Evolutionary conservation across 1,140 invertebrate genomes (phyloP), one percentile per base, ranked within the genome.

Genomic region (Glomeris maerens): DNA sequence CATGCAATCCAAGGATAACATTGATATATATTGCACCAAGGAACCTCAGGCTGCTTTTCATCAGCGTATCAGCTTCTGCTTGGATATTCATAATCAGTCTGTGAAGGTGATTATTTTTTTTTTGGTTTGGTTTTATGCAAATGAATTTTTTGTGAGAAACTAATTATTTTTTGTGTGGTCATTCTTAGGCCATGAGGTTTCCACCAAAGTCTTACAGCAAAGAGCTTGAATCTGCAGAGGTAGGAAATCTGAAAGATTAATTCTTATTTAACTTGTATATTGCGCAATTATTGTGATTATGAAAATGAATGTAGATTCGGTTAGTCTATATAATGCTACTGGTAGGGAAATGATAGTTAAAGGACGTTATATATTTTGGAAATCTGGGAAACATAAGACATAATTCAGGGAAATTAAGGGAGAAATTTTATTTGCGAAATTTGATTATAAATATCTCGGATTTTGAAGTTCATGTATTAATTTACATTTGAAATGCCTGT

Each of bases 201-300:
- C 95, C 96, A 27, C 93, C 94, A 1, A 98, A 98, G 65, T 92
- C 91, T 0, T 98, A 98, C 72, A 92, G 93, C 2, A 95, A 96
- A 65, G 93, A 98, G 66, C 71, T 98, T 36, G 94, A 98, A 65
- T 95, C 91, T 56, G 93, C 93, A 27, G 92, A 98, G 64, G 74
- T 72, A 62, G 60, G 58, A 10, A 10, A 42, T 42, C 25, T 7
- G 5, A 21, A 17, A 42, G 38, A 31, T 45, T 26, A 31, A 21
- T 29, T 10, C n/a, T n/a, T n/a, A n/a, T n/a, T n/a, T n/a, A n/a
- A n/a, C n/a, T n/a, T n/a, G n/a, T n/a, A n/a, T n/a, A n/a, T n/a
- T n/a, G n/a, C n/a, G n/a, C n/a, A n/a, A n/a, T n/a, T n/a, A n/a
- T n/a, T n/a, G n/a, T n/a, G n/a, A n/a, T n/a, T n/a, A n/a, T n/a